A percentile compares a stretch with the other conserved stretches of the same genome.
Evolutionary conservation across 1,140 invertebrate genomes (phyloP).

Genomic region (Drosophila watanabei): DNA sequence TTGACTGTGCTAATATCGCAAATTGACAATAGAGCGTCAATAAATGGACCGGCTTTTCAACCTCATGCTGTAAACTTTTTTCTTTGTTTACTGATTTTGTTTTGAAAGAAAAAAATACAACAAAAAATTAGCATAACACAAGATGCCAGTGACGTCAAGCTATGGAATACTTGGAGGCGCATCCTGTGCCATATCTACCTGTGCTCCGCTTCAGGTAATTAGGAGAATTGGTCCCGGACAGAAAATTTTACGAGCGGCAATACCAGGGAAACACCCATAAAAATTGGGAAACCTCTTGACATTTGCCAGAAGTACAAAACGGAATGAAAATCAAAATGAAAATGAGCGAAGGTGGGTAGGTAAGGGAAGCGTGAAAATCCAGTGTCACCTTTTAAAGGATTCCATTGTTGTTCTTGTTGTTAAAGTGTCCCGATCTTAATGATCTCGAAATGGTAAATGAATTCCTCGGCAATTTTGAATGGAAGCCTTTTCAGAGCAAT

Average conservation of each 20-base stretch:
- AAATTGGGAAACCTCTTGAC: slow-evolving; percentile 41
- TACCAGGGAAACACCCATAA: slow-evolving; percentile 42
- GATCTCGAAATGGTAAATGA: slow-evolving; percentile 49
- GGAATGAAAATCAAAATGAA: neutral
- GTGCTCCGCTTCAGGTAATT: slow-evolving; percentile 56
- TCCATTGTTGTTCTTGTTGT: slow-evolving; percentile 41
- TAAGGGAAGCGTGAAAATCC: slow-evolving; percentile 39
- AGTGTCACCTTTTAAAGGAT: slow-evolving; percentile 44
- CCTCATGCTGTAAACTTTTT: slow-evolving; percentile 20
- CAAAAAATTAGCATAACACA: slow-evolving; percentile 69
- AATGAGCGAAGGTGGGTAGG: slow-evolving; percentile 2
- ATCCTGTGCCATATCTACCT: slow-evolving; percentile 55
- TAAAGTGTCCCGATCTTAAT: slow-evolving; percentile 30
- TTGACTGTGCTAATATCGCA: slow-evolving; percentile 60
- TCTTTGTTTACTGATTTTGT: slow-evolving; percentile 55
- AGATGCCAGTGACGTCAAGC: slow-evolving; percentile 59
- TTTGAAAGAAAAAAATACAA: slow-evolving; percentile 33
- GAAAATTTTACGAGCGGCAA: slow-evolving; percentile 37
- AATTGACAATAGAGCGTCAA: slow-evolving; percentile 73
- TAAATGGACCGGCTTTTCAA: slow-evolving; percentile 58
- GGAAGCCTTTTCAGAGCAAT: slow-evolving; percentile 26
- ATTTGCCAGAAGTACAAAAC: slow-evolving; percentile 37
- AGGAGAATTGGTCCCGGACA: slow-evolving; percentile 31
- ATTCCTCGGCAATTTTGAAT: slow-evolving; percentile 37
- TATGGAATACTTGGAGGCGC: neutral